Percentiles rank a stretch among this genome's conserved stretches.
These are phyloP conservation scores for Dendrolimus houi DNA, from an alignment of 2,888 invertebrate genomes.

Conservation along the genomic window DNA sequence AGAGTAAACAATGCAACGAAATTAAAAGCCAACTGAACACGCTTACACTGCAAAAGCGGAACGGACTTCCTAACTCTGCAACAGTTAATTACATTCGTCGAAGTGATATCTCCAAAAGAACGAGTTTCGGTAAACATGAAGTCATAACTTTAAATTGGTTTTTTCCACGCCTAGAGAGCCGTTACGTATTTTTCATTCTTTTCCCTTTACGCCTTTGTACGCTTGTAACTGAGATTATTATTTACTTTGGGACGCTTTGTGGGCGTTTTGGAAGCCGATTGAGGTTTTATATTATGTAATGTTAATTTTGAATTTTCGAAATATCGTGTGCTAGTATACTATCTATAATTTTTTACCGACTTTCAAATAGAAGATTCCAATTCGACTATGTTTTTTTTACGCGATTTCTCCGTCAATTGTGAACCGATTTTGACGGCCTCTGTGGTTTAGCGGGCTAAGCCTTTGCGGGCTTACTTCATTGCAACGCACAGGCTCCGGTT, in stretches of 20 bases:
- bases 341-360: too few species aligned
- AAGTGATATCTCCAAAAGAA: conserved; percentile 44
- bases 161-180: conserved; percentile 26
- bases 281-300: too few species aligned
- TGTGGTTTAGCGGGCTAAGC: too few species aligned
- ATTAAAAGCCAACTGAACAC: conserved; percentile 2
- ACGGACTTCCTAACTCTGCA: conserved; percentile 25
- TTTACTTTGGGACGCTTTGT: not conserved
- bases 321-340: too few species aligned
- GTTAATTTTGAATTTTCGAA: too few species aligned
- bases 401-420: too few species aligned
- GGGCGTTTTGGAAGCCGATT: too few species aligned
- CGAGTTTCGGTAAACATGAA: conserved; percentile 43
- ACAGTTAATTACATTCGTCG: conserved; percentile 42
- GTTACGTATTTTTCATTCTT: conserved; percentile 29
- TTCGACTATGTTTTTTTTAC: too few species aligned
- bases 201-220: conserved; percentile 26
- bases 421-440: too few species aligned
- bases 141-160: conserved; percentile 50
- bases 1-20: not conserved
- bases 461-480: too few species aligned
- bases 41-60: conserved; percentile 15
- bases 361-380: too few species aligned
- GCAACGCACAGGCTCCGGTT: too few species aligned
- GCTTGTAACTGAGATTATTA: conserved; percentile 8